These are phyloP conservation scores for Naso thynnoides DNA, from an alignment of 2,797 vertebrate species.

Conservation along the genomic window DNA sequence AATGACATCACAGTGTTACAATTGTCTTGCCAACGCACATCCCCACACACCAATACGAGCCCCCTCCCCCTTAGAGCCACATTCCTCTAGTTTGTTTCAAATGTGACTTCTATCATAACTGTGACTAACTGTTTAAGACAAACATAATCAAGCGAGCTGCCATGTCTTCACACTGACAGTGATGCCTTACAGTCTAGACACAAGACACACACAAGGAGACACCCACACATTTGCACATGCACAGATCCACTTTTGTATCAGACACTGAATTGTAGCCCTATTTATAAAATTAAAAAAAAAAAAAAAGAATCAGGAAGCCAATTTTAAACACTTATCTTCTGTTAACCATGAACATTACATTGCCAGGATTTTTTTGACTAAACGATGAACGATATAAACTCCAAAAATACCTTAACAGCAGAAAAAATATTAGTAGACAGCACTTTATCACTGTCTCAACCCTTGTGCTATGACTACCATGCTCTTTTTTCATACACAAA, in stretches of 20 bases:
- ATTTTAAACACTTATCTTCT: too few relatives aligned
- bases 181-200: constrained; percentile 41
- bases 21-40: background rate
- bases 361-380: too few relatives aligned
- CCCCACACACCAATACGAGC: background rate
- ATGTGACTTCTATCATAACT: background rate
- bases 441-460: too few relatives aligned
- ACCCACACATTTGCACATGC: constrained; percentile 17
- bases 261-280: background rate
- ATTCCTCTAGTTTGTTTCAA: background rate
- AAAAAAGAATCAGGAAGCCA: background rate
- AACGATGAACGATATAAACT: too few relatives aligned
- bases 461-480: too few relatives aligned
- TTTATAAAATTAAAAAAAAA: background rate
- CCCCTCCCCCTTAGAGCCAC: background rate
- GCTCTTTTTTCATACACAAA: too few relatives aligned
- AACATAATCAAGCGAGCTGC: constrained; percentile 6
- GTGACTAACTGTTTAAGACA: background rate
- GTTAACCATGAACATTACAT: too few relatives aligned
- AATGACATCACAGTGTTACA: background rate
- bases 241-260: constrained; percentile 29
- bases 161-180: constrained; percentile 41
- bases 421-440: too few relatives aligned
- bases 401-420: too few relatives aligned
- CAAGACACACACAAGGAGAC: constrained; percentile 22